Base-by-base conservation (phyloP, 2,113 vertebrate genomes). In the Tupaia tana region DNA sequence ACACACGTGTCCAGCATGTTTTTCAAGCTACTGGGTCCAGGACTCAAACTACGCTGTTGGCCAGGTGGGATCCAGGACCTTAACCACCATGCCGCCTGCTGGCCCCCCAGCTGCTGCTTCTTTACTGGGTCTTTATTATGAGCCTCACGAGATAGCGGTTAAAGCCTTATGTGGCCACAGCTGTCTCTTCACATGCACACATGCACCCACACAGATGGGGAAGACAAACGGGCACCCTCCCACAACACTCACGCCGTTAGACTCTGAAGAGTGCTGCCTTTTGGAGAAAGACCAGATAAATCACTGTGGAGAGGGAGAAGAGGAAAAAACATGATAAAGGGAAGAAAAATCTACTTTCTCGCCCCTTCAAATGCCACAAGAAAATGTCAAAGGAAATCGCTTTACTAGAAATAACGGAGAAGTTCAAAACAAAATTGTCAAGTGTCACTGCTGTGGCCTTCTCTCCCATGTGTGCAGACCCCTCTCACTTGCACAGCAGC, bases 361-460 rank as follows among this genome's bases (percentile, higher is more conserved):
- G 78, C 89, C 31, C 69, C 81, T 98, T 92, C 96, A 98, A 98
- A 98, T 98, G 98, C 97, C 98, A 98, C 83, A 94, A 97, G 97
- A 98, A 98, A 98, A 99, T 98, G 98, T 96, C 98, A 98, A 98
- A 90, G 97, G 96, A 97, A 98, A 98, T 98, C 87, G 83, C 96
- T 98, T 98, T 96, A 96, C 93, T 96, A 97, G 95, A 98, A 98
- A 98, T 97, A 97, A 98, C 95, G 94, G 94, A 70, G 94, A 94
- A 96, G 98, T 98, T 98, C 92, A 75, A 95, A 95, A 98, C 93
- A 98, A 98, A 97, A 98, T 97, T 86, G 90, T 88, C 96, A 96
- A 97, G 96, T 89, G 97, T 91, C 61, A 89, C 96, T 97, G 70
- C 43, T 74, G 82, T 24, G 58, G 61, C 67, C 96, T 6, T 66